Percentiles rank a stretch among this genome's conserved stretches.
phyloP scores from a whole-genome alignment of 1,140 invertebrate genomes.

The Apis laboriosa region DNA sequence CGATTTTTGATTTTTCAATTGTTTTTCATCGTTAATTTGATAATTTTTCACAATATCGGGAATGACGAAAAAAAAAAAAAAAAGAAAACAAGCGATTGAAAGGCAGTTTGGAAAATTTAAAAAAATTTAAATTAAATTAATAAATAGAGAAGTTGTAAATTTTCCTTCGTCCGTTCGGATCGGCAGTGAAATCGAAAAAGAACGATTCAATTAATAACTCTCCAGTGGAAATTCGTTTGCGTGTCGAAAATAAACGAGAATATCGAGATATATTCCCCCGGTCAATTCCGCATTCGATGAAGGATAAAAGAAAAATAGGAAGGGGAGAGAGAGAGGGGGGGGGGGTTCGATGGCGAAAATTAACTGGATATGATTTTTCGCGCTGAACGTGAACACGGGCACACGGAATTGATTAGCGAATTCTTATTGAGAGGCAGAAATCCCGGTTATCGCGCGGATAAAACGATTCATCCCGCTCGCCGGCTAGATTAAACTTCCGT shows the following conservation, averaged over 20 bases:
- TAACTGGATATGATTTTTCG: constrained; percentile 27
- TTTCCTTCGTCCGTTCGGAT: too few species aligned
- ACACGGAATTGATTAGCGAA: constrained; percentile 24
- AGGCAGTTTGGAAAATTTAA: too few species aligned
- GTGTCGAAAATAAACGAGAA: not conserved
- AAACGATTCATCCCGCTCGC: constrained; percentile 47
- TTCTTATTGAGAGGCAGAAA: constrained; percentile 38
- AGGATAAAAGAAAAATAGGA: constrained; percentile 2
- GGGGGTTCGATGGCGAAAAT: constrained; percentile 7
- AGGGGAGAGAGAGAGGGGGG: not conserved
- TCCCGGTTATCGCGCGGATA: constrained; percentile 23
- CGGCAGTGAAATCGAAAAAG: too few species aligned
- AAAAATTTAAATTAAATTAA: too few species aligned
- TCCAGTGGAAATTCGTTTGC: too few species aligned
- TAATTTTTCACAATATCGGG: too few species aligned
- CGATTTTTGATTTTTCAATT: too few species aligned
- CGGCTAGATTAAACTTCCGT: constrained; percentile 36
- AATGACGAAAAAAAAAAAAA: too few species aligned
- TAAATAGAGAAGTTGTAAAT: too few species aligned
- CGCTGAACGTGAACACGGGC: not conserved
- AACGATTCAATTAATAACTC: too few species aligned
- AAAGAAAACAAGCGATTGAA: too few species aligned
- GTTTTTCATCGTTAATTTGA: too few species aligned
- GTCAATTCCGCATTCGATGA: not conserved
- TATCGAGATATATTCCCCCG: not conserved